Evolutionary conservation across 2,888 invertebrate genomes (phyloP), one percentile per base, ranked within the genome.

Genomic region (Ptychoptera albimana): DNA sequence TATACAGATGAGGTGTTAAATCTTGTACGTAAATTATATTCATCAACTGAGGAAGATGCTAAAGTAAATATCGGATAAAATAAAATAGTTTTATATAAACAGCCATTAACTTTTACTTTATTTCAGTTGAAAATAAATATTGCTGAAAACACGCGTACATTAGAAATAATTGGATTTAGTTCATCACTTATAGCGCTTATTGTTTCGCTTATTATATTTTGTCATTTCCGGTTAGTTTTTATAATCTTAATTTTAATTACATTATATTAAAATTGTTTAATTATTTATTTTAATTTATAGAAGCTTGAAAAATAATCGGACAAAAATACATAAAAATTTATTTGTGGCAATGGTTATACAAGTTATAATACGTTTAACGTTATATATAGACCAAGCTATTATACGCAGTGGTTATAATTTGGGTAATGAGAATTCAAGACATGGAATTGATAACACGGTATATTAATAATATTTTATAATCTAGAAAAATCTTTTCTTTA

Each of bases 101-200:
- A 11, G 8, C 32, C 32, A 9, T 8, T n/a, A n/a, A n/a, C n/a
- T n/a, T n/a, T n/a, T n/a, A n/a, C n/a, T n/a, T n/a, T 42, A 42
- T 67, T 63, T 6, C 67, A 82, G 79, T 57, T 63, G 14, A 79
- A 76, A 57, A 68, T 81, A 41, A 67, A 73, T 53, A 79, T 86
- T 36, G 83, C 80, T 0, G 72, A 74, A 51, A 72, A 72, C 6
- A 85, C 85, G 0, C 68, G 84, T 43, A 74, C 74, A 11, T 63
- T 93, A 60, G 93, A 94, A 66, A 77, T 82, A 49, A 73, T 82
- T 83, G 93, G 93, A 2, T 74, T 89, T 37, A 79, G 78, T 45
- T 59, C 84, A 8, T 93, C 93, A 0, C 67, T 89, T 6, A 59
- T 84, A 11, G 78, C 85, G 0, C 67, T 92, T 29, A 59, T 82